Conservation (phyloP, 2,113 vertebrate species). For the Microtus ochrogaster region DNA sequence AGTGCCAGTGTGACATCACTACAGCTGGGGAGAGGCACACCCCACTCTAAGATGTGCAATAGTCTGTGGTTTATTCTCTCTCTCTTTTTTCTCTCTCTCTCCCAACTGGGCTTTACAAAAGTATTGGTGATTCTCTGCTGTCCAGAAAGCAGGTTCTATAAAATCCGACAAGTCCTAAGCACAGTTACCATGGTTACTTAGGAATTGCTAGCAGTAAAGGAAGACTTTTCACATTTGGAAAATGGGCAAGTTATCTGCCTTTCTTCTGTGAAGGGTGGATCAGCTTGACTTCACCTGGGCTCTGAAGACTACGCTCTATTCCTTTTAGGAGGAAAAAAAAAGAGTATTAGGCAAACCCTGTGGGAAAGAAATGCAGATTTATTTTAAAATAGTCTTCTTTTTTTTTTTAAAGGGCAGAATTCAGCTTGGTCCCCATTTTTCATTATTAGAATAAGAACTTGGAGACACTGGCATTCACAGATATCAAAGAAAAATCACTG, state of each 20-base stretch:
- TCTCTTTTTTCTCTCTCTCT: background rate
- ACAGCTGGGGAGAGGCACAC: no score
- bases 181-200: background rate
- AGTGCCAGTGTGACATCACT: fast-evolving
- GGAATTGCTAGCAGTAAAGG: background rate
- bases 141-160: background rate
- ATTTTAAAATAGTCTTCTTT: background rate
- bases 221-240: background rate
- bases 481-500: background rate
- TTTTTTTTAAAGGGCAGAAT: background rate
- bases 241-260: background rate
- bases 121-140: background rate
- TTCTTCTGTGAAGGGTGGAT: background rate
- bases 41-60: fast-evolving
- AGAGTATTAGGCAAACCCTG: background rate
- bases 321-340: background rate
- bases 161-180: background rate
- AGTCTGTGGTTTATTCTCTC: background rate
- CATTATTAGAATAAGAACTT: background rate
- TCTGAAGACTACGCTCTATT: background rate
- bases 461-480: background rate
- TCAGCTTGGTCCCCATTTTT: background rate
- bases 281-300: background rate
- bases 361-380: background rate
- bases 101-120: background rate